phyloP scores from a whole-genome alignment of 2,797 vertebrate species.

The Periparus ater region DNA sequence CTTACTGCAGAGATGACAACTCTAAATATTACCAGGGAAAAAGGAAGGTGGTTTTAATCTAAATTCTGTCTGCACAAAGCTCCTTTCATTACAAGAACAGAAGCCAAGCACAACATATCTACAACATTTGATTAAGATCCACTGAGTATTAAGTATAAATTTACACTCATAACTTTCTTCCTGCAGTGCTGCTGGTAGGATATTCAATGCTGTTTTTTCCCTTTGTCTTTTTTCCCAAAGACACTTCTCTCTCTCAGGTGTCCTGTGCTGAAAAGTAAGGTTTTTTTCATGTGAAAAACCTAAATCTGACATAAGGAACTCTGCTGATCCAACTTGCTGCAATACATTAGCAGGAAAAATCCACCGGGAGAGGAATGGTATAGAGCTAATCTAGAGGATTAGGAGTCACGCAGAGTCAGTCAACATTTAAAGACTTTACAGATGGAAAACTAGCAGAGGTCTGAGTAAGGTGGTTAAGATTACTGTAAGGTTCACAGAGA shows the following conservation, averaged over 20 bases:
- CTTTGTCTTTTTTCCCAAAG: not conserved
- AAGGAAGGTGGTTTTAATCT: not conserved
- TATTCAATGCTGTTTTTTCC: not conserved
- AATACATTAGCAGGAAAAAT: not conserved
- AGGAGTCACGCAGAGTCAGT: not conserved
- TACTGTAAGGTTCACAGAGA: not conserved
- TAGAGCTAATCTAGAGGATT: not conserved
- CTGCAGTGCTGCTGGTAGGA: not conserved
- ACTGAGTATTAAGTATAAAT: constrained; percentile 3
- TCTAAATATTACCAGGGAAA: not conserved
- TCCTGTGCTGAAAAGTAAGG: not conserved
- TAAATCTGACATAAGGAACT: not conserved
- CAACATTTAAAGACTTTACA: not conserved
- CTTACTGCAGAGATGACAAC: not conserved
- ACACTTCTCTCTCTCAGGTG: not conserved
- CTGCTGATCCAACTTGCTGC: not conserved
- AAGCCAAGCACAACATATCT: not conserved
- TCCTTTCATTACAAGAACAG: not conserved
- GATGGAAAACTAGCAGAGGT: not conserved
- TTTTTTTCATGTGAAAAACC: not conserved
- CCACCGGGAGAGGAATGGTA: not conserved
- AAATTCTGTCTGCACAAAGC: not conserved
- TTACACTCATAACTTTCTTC: not conserved
- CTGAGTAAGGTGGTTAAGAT: not conserved
- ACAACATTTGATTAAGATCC: not conserved